Evolutionary conservation across 2,888 invertebrate species (phyloP).

Genomic region (Parthenolecanium corni): DNA sequence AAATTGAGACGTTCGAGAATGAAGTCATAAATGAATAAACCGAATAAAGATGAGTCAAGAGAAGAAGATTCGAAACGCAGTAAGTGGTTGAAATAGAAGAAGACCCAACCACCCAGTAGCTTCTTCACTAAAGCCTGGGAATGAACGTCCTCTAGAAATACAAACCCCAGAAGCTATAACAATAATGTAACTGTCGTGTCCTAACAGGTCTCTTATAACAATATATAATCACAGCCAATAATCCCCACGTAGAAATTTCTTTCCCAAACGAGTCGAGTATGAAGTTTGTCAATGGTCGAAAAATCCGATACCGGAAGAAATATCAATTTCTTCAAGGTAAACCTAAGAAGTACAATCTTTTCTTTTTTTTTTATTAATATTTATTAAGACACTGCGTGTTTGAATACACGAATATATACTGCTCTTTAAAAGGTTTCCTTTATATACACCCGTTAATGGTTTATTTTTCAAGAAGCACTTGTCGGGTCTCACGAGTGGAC

Average conservation of each 20-base stretch:
- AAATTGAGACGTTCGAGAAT: too few species aligned
- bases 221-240: not conserved
- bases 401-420: not conserved
- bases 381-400: not conserved
- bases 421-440: conserved; percentile 1
- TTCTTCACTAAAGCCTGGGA: not conserved
- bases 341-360: not conserved
- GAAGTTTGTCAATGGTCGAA: not conserved
- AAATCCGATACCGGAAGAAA: conserved; percentile 17
- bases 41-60: too few species aligned
- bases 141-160: not conserved
- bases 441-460: conserved; percentile 7
- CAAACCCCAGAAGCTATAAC: not conserved
- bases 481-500: conserved; percentile 2
- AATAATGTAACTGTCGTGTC: too few species aligned
- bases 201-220: too few species aligned
- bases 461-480: conserved; percentile 17
- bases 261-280: not conserved
- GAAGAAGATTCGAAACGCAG: too few species aligned
- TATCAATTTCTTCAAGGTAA: not conserved
- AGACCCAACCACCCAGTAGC: too few species aligned
- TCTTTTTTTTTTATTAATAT: not conserved
- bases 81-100: too few species aligned
- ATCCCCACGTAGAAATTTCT: not conserved
- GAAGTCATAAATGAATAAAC: too few species aligned